phyloP scores from a whole-genome alignment of 2,888 invertebrate genomes.

The Schizaphis graminum region DNA sequence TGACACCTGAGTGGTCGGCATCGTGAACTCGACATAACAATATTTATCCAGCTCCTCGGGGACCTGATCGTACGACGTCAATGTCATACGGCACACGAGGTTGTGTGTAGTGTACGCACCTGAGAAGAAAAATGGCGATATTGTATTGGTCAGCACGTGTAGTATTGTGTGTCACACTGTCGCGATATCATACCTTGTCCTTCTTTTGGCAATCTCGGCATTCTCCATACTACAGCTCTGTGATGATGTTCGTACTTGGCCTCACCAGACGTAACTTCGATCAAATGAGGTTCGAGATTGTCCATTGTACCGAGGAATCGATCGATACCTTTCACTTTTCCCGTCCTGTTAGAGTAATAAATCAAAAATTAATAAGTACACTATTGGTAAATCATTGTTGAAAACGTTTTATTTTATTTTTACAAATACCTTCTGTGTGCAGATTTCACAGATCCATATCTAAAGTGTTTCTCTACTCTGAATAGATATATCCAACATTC shows the following conservation, averaged over 20 bases:
- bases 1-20: conserved; percentile 95
- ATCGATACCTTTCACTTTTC: conserved; percentile 93
- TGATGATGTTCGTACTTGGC: conserved; percentile 99
- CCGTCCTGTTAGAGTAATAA: conserved; percentile 74
- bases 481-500: conserved; percentile 99
- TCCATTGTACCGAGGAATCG: conserved; percentile 92
- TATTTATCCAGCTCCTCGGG: conserved; percentile 92
- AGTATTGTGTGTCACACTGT: no score
- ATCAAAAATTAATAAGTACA: no score
- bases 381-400: no score
- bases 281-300: conserved; percentile 89
- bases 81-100: conserved; percentile 92
- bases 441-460: conserved; percentile 97
- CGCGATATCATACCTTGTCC: conserved; percentile 84
- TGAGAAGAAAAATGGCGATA: conserved; percentile 71
- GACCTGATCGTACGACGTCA: conserved; percentile 97
- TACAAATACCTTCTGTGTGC: conserved; percentile 78
- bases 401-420: neutral
- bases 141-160: neutral
- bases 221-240: conserved; percentile 97
- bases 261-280: conserved; percentile 95
- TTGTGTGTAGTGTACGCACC: conserved; percentile 98
- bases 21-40: conserved; percentile 96
- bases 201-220: conserved; percentile 96
- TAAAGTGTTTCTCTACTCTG: conserved; percentile 97